These are phyloP conservation scores for Eublepharis macularius DNA, from an alignment of 2,113 vertebrate species.

Conservation along the genomic window DNA sequence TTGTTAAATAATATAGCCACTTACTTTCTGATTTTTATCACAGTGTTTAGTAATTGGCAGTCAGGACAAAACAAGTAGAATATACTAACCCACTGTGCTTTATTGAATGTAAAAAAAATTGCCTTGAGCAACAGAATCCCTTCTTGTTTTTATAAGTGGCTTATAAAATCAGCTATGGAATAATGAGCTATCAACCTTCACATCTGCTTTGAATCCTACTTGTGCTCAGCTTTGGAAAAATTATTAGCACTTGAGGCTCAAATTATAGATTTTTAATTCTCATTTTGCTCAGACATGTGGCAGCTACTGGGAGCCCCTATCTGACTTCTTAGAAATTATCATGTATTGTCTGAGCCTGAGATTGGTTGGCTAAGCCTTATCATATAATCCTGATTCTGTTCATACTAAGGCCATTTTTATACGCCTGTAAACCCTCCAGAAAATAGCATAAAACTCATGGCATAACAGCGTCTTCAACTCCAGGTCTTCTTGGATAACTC, in stretches of 20 bases:
- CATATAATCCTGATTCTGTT: slow-evolving; percentile 11
- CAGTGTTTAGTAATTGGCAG: slow-evolving; percentile 63
- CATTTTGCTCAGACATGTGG: background rate
- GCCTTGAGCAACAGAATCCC: slow-evolving; percentile 57
- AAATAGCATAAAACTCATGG: no score
- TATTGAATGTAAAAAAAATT: slow-evolving; percentile 54
- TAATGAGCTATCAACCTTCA: slow-evolving; percentile 55
- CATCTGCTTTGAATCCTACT: slow-evolving; percentile 66
- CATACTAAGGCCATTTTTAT: no score
- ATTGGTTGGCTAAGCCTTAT: background rate
- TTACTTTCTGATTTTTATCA: slow-evolving; percentile 66
- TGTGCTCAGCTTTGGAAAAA: slow-evolving; percentile 45
- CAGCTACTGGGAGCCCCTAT: background rate
- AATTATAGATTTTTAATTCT: no score
- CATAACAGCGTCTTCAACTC: no score
- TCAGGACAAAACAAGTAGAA: slow-evolving; percentile 61
- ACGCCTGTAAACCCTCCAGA: no score
- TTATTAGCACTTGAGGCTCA: slow-evolving; percentile 26
- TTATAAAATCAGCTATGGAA: slow-evolving; percentile 36
- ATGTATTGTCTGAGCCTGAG: background rate
- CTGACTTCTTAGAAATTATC: no score
- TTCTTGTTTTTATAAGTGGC: slow-evolving; percentile 31
- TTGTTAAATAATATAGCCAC: slow-evolving; percentile 69
- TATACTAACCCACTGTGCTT: slow-evolving; percentile 53
- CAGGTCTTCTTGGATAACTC: no score